Percentiles rank a stretch among this genome's conserved stretches.
Evolutionary conservation across 2,113 vertebrate species (phyloP).

Genomic region (Amphiprion percula): DNA sequence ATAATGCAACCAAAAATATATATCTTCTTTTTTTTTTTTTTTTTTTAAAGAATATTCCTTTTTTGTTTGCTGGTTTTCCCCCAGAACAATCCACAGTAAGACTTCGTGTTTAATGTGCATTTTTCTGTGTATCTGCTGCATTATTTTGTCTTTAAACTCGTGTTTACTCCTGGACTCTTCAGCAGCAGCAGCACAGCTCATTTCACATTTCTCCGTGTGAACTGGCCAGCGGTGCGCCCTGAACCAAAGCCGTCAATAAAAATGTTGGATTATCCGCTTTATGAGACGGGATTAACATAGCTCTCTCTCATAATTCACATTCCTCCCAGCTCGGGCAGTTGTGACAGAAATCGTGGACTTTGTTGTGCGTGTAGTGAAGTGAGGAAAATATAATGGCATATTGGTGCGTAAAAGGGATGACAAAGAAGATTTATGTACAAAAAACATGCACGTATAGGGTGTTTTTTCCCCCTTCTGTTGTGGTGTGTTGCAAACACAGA

Average conservation of each 20-base stretch:
- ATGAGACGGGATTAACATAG: conserved; percentile 70
- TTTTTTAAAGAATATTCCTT: no score
- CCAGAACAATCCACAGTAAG: not conserved
- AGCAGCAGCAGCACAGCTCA: conserved; percentile 16
- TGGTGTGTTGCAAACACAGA: conserved; percentile 32
- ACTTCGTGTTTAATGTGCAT: not conserved
- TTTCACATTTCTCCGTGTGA: conserved; percentile 51
- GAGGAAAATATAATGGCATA: not conserved
- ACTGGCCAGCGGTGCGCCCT: conserved; percentile 24
- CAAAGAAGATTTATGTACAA: no score
- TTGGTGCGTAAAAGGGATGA: not conserved
- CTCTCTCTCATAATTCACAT: conserved; percentile 61
- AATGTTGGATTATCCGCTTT: conserved; percentile 76
- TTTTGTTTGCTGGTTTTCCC: not conserved
- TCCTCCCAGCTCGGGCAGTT: conserved; percentile 27
- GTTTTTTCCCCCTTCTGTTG: not conserved
- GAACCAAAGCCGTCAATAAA: conserved; percentile 53
- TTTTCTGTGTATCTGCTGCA: not conserved
- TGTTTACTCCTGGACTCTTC: not conserved
- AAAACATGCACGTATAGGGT: not conserved
- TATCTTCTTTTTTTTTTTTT: no score
- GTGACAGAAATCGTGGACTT: conserved; percentile 18
- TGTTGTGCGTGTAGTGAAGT: not conserved
- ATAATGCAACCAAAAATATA: no score
- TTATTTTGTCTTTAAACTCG: not conserved